Base-by-base conservation (phyloP, 2,797 vertebrate species). In the Cossypha heuglini region DNA sequence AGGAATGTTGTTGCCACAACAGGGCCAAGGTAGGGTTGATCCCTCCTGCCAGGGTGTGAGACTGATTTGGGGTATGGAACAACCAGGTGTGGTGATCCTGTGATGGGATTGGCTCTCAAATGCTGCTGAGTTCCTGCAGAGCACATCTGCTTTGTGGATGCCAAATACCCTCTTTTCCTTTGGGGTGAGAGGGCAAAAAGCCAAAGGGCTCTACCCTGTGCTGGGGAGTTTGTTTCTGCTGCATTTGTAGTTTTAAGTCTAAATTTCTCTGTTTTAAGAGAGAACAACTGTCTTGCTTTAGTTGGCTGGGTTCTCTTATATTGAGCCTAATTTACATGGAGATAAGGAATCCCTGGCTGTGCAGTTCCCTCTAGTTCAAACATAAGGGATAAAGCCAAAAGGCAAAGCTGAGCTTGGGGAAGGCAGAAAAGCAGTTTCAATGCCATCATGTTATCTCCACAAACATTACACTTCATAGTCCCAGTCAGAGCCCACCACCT, bases 121-220 rank as follows among this genome's bases (percentile, higher is more conserved):
- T 15, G n/a, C 29, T 37, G 22, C 40, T 66, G 58, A 46, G 54
- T 3, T 74, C 55, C 73, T 55, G 26, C 51, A 79, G 84, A 72
- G 49, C 38, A 19, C 1, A 0, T 54, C 42, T 94, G 43, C 59
- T 18, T 29, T 0, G 0, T 9, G 43, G 55, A 11, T 49, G n/a
- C 35, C 49, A 81, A 67, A 38, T 11, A 28, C 11, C 16, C 9
- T 62, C 31, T 52, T 91, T 29, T 49, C 24, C 18, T 80, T 55
- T 58, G 54, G 17, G 16, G 1, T 64, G 29, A 11, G 43, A 57
- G n/a, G 18, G 16, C 31, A 38, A 29, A 55, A 59, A 12, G 14
- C 17, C 1, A 1, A 72, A 78, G n/a, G 31, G 22, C 25, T 78
- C 15, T 57, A 3, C 19, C 9, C 26, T 61, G 3, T 21, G 22